A percentile compares a stretch with the other conserved stretches of the same genome.
These are phyloP conservation scores for Drosophila nr. perissopoda DNA, from an alignment of 2,888 invertebrate genomes.

Conservation along the genomic window DNA sequence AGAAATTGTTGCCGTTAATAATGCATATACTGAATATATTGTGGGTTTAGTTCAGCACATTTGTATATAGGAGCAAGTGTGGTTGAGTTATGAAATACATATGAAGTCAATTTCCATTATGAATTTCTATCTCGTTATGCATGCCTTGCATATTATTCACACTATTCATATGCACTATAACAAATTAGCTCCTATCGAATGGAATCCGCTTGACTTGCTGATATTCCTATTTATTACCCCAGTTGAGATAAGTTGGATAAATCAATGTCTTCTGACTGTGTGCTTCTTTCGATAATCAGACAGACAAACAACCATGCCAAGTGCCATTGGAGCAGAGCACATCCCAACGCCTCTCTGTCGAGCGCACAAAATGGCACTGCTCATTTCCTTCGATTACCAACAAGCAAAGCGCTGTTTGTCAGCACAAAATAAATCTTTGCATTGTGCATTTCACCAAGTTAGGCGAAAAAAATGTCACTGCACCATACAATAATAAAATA, in stretches of 20 bases:
- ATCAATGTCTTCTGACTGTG: neutral
- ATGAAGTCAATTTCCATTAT: slow-evolving; percentile 33
- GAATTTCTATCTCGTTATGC: slow-evolving; percentile 46
- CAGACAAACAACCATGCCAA: slow-evolving; percentile 56
- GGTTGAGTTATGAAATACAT: slow-evolving; percentile 33
- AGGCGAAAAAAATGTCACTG: slow-evolving; percentile 41
- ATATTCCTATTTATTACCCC: slow-evolving; percentile 55
- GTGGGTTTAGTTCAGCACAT: slow-evolving; percentile 26
- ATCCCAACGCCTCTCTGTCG: slow-evolving; percentile 10
- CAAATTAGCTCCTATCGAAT: slow-evolving; percentile 63
- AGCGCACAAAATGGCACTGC: slow-evolving; percentile 44
- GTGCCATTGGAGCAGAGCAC: slow-evolving; percentile 17
- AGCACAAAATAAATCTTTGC: slow-evolving; percentile 79
- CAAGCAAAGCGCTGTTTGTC: slow-evolving; percentile 72
- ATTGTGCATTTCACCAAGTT: slow-evolving; percentile 70
- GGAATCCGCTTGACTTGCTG: slow-evolving; percentile 60
- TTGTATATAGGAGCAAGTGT: neutral
- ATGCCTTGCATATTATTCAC: slow-evolving; percentile 42
- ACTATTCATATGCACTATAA: slow-evolving; percentile 58
- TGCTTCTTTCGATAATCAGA: slow-evolving; percentile 52
- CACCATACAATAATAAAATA: slow-evolving; percentile 53
- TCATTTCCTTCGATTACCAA: slow-evolving; percentile 71
- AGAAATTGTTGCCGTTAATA: slow-evolving; percentile 58
- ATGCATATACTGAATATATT: slow-evolving; percentile 29
- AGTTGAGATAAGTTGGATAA: slow-evolving; percentile 6